Conservation (phyloP, 2,888 invertebrate species). For the Thera obeliscata region DNA sequence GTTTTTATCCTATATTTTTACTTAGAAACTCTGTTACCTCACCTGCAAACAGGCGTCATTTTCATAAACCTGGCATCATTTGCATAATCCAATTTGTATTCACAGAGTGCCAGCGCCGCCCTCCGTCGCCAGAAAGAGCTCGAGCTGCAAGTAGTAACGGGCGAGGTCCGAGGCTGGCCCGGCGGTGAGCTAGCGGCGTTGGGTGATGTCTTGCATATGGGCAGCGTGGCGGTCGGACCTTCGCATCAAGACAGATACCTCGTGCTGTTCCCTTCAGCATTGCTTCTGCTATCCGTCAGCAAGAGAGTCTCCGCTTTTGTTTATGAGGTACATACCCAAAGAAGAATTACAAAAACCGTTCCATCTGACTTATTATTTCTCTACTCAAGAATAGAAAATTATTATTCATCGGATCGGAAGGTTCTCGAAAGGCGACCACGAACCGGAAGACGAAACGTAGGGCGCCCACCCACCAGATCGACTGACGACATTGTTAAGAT, state of each 20-base stretch:
- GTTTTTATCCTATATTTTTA: too few relatives aligned
- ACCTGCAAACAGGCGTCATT: too few relatives aligned
- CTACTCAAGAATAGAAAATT: too few relatives aligned
- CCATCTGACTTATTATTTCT: too few relatives aligned
- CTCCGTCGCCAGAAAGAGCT: conserved; percentile 97
- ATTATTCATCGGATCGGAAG: too few relatives aligned
- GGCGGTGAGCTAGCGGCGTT: conserved; percentile 86
- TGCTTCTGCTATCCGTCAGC: conserved; percentile 95
- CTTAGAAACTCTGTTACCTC: too few relatives aligned
- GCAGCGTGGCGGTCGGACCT: conserved; percentile 93
- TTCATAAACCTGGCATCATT: too few relatives aligned
- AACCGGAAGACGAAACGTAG: too few relatives aligned
- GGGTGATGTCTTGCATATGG: conserved; percentile 96
- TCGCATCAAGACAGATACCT: conserved; percentile 95
- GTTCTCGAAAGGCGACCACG: too few relatives aligned
- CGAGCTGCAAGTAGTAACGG: conserved; percentile 97
- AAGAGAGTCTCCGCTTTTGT: conserved; percentile 97
- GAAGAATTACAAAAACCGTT: too few relatives aligned
- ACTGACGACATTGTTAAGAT: too few relatives aligned
- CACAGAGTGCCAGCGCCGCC: conserved; percentile 92
- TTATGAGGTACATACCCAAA: conserved; percentile 89
- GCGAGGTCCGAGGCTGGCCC: conserved; percentile 98
- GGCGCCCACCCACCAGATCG: too few relatives aligned
- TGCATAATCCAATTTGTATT: conserved; percentile 25
- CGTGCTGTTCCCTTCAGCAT: conserved; percentile 94